Base-by-base conservation (phyloP, 2,113 vertebrate species). In the Protobothrops mucrosquamatus region DNA sequence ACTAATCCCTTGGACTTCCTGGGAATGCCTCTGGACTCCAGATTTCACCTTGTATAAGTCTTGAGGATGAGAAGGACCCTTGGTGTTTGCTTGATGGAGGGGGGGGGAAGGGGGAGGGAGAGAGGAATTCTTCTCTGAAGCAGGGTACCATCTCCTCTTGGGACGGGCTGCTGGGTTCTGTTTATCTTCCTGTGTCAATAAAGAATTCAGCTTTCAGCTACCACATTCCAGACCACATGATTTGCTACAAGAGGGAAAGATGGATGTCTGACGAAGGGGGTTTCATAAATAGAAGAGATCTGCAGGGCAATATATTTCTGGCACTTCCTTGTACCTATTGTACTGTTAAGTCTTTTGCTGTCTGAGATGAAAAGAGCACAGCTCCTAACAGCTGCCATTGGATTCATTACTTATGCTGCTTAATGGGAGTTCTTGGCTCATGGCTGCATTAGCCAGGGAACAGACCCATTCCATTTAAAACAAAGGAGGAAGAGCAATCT, bases 121-220 rank as follows among this genome's bases (percentile, higher is more conserved):
- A 34, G 91, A 95, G 92, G 64, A 91, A 94, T 85, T 93, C 90
- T 94, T 94, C 93, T 93, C 43, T 57, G 94, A 96, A 94, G 87
- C 96, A 97, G 97, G 97, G 98, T 98, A 98, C 98, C 93, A 54
- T 88, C 90, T 95, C 97, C 96, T 91, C 96, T 96, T 96, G 91
- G 94, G 90, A 92, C 74, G 34, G 34, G 7, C n/a, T 74, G 56
- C 69, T 93, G 88, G 86, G 91, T 89, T 89, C 59, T 93, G 94
- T 95, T 98, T 98, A 98, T 98, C 98, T 96, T 39, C 51, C n/a
- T 0, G 86, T 97, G 97, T 98, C 98, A 97, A 91, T 93, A 46
- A 97, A 96, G 97, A 98, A 98, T 98, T 97, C 92, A 94, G 69
- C n/a, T 90, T 95, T 95, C 92, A 92, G 64, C 94, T 69, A 0